phyloP scores from a whole-genome alignment of 2,888 invertebrate species.

The Leucophora obtusa region DNA sequence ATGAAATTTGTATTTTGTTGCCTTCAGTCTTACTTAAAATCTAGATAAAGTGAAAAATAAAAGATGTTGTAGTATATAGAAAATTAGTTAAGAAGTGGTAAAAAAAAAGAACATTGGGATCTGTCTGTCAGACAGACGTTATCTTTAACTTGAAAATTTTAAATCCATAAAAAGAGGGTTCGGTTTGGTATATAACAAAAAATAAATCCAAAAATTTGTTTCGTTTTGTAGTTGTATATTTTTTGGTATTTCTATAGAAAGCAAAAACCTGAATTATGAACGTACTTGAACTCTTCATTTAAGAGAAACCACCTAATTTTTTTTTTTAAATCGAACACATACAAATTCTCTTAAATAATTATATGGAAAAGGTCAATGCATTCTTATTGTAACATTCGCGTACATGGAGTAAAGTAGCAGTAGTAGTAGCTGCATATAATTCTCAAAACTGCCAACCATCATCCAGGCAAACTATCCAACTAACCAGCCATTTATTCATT shows the following conservation, averaged over 20 bases:
- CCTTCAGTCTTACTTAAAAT: slow-evolving; percentile 21
- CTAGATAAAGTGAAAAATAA: slow-evolving; percentile 31
- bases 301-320: slow-evolving; percentile 49
- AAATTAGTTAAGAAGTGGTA: slow-evolving; percentile 29
- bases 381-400: slow-evolving; percentile 44
- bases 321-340: slow-evolving; percentile 1
- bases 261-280: slow-evolving; percentile 59
- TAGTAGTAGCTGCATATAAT: neutral
- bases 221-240: slow-evolving; percentile 5
- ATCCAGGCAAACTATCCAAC: slow-evolving; percentile 21
- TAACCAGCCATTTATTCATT: slow-evolving; percentile 25
- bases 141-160: neutral
- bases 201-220: slow-evolving; percentile 22
- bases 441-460: slow-evolving; percentile 11
- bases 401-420: slow-evolving; percentile 12
- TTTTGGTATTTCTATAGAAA: slow-evolving; percentile 56
- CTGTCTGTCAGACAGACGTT: neutral
- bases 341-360: slow-evolving; percentile 57
- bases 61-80: slow-evolving; percentile 12
- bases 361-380: slow-evolving; percentile 58
- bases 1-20: slow-evolving; percentile 8
- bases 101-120: slow-evolving; percentile 11
- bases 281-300: slow-evolving; percentile 60
- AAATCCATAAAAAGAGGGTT: slow-evolving; percentile 46
- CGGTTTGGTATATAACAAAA: neutral